phyloP scores from a whole-genome alignment of 2,888 invertebrate species.

The Leucoptera coffeella region DNA sequence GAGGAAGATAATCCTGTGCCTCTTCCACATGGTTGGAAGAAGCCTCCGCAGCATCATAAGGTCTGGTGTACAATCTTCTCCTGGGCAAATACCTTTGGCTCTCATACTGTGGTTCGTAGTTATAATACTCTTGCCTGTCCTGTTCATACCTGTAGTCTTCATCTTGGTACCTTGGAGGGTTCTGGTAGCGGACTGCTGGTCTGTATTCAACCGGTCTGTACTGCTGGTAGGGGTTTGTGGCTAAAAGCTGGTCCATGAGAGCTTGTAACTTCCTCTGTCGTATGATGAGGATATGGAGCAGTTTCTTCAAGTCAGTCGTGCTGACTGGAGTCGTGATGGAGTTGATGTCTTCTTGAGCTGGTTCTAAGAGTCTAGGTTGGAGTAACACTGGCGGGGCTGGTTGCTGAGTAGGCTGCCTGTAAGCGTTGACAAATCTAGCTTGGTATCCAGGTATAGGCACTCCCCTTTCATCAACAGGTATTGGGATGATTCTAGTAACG shows the following conservation, averaged over 20 bases:
- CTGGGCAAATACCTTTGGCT: slow-evolving; percentile 39
- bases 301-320: slow-evolving; percentile 61
- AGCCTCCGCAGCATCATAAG: slow-evolving; percentile 32
- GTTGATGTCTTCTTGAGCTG: slow-evolving; percentile 44
- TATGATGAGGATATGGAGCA: slow-evolving; percentile 59
- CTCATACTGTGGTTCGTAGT: slow-evolving; percentile 37
- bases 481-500: slow-evolving; percentile 32
- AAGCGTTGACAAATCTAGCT: slow-evolving; percentile 26
- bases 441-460: slow-evolving; percentile 36
- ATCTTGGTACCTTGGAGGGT: slow-evolving; percentile 16
- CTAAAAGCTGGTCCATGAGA: slow-evolving; percentile 41
- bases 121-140: slow-evolving; percentile 29
- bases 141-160: slow-evolving; percentile 20
- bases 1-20: slow-evolving; percentile 57
- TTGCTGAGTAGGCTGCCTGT: slow-evolving; percentile 15
- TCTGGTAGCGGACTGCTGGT: slow-evolving; percentile 21
- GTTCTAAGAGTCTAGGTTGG: slow-evolving; percentile 31
- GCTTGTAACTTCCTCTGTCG: slow-evolving; percentile 57
- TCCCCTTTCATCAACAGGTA: slow-evolving; percentile 40
- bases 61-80: slow-evolving; percentile 23
- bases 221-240: slow-evolving; percentile 23
- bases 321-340: slow-evolving; percentile 64
- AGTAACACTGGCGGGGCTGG: slow-evolving; percentile 13
- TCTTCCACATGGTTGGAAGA: slow-evolving; percentile 40
- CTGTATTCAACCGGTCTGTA: slow-evolving; percentile 17